These are phyloP conservation scores for Bombus breviceps DNA, from an alignment of 1,140 invertebrate species.

Conservation along the genomic window DNA sequence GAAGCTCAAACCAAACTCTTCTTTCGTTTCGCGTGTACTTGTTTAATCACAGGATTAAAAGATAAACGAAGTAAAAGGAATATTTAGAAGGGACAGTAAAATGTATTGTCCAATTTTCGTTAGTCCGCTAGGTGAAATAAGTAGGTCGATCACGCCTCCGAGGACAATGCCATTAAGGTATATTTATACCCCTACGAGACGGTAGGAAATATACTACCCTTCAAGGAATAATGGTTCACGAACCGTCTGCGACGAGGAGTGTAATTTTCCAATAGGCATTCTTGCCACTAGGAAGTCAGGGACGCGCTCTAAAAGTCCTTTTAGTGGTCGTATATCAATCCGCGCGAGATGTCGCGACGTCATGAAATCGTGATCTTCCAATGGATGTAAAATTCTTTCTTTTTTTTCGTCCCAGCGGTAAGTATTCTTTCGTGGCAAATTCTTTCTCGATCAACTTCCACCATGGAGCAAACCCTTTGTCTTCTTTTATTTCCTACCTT, in stretches of 20 bases:
- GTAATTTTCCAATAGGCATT: constrained; percentile 61
- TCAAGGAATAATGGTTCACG: constrained; percentile 46
- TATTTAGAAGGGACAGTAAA: constrained; percentile 22
- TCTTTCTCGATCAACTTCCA: constrained; percentile 40
- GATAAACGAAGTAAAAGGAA: not conserved
- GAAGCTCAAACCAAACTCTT: too few relatives aligned
- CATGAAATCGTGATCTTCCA: constrained; percentile 70
- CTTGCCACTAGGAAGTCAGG: not conserved
- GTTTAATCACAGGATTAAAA: too few relatives aligned
- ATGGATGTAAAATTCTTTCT: constrained; percentile 58
- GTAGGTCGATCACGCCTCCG: constrained; percentile 47
- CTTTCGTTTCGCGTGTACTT: too few relatives aligned
- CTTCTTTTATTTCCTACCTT: constrained; percentile 20
- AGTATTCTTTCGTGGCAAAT: constrained; percentile 15
- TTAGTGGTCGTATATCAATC: constrained; percentile 61
- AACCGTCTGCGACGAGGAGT: not conserved
- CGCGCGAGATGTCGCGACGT: constrained; percentile 37
- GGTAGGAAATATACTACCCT: constrained; percentile 50
- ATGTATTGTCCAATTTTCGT: constrained; percentile 45
- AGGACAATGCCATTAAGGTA: constrained; percentile 54
- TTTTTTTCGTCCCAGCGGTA: not conserved
- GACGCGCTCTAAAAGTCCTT: constrained; percentile 43
- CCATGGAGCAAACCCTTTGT: not conserved
- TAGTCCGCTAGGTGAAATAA: constrained; percentile 35
- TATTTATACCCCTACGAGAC: constrained; percentile 55